phyloP scores from a whole-genome alignment of 2,797 vertebrate genomes.

The Helostoma temminkii region DNA sequence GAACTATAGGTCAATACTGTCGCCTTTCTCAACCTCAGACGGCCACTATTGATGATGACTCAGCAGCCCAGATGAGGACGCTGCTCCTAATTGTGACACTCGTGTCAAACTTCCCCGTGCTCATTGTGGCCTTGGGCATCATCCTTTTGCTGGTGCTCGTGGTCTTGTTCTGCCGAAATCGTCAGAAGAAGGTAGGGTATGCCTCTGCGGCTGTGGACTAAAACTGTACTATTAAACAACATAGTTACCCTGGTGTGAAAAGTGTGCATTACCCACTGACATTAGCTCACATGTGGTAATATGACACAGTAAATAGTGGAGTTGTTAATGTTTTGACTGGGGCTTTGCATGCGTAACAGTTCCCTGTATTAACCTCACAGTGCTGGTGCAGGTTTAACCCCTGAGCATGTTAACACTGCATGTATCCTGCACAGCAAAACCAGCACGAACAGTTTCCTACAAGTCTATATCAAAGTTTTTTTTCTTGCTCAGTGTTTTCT shows the following conservation, averaged over 20 bases:
- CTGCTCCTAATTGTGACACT: slow-evolving; percentile 84
- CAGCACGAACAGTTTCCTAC: slow-evolving; percentile 52
- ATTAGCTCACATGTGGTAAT: slow-evolving; percentile 35
- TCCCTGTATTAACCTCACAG: slow-evolving; percentile 30
- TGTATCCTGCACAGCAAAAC: slow-evolving; percentile 38
- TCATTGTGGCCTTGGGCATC: slow-evolving; percentile 85
- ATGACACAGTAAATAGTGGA: slow-evolving; percentile 17
- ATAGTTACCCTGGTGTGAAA: slow-evolving; percentile 19
- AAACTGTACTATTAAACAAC: slow-evolving; percentile 49
- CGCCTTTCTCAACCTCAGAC: slow-evolving; percentile 70
- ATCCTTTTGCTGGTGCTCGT: slow-evolving; percentile 85
- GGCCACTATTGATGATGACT: slow-evolving; percentile 84
- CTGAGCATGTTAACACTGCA: slow-evolving; percentile 67
- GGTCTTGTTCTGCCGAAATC: slow-evolving; percentile 84
- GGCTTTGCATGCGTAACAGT: slow-evolving; percentile 49
- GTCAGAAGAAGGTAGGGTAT: slow-evolving; percentile 85
- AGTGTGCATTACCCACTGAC: slow-evolving; percentile 43
- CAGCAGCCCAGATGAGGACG: slow-evolving; percentile 83
- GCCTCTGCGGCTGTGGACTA: background rate
- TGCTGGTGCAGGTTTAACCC: slow-evolving; percentile 53
- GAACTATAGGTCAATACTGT: slow-evolving; percentile 1
- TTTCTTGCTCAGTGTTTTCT: slow-evolving; percentile 32
- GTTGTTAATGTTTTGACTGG: slow-evolving; percentile 15
- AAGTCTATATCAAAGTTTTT: slow-evolving; percentile 44
- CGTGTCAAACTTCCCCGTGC: slow-evolving; percentile 85